Evolutionary conservation across 1,140 invertebrate genomes (phyloP), one percentile per base, ranked within the genome.

Genomic region (Drosophila obscura): DNA sequence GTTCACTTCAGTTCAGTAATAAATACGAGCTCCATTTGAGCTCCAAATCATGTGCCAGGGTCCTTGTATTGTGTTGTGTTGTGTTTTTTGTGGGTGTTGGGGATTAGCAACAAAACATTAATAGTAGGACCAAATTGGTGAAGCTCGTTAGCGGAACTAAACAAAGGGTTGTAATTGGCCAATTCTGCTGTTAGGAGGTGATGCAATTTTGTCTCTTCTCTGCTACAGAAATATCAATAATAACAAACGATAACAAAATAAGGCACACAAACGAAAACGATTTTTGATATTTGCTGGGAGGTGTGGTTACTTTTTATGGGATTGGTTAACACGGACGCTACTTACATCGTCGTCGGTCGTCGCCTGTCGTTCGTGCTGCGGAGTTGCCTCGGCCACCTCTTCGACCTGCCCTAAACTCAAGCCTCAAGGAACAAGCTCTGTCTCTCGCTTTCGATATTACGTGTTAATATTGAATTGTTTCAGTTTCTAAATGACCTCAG

Each of bases 321-420:
- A 39, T 28, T 28, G 64, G 44, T 71, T 81, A 63, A 69, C 72
- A 66, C 44, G 63, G 66, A 58, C 83, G 82, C 53, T 88, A 89
- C 83, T 88, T 88, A 88, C 83, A 77, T 89, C 83, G 84, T 88
- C 83, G 76, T 59, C 83, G 68, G 83, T 64, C 72, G 83, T 72
- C 71, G 82, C 66, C 79, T 83, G 83, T 76, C 88, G 84, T 80
- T 87, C 79, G 71, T 76, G 77, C 50, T 82, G 83, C 65, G 71
- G 68, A 50, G 83, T 64, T 63, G 76, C 68, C 79, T 88, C 83
- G 83, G 83, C 83, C 83, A 88, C 84, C 80, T 88, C 87, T 82
- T 76, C 67, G 74, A 75, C 68, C 77, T 82, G 79, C 67, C 56
- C 83, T 88, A 84, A 77, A 49, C 74, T 73, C 55, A 58, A 76